phyloP scores from a whole-genome alignment of 1,140 invertebrate genomes.

The Teleogryllus occipitalis region DNA sequence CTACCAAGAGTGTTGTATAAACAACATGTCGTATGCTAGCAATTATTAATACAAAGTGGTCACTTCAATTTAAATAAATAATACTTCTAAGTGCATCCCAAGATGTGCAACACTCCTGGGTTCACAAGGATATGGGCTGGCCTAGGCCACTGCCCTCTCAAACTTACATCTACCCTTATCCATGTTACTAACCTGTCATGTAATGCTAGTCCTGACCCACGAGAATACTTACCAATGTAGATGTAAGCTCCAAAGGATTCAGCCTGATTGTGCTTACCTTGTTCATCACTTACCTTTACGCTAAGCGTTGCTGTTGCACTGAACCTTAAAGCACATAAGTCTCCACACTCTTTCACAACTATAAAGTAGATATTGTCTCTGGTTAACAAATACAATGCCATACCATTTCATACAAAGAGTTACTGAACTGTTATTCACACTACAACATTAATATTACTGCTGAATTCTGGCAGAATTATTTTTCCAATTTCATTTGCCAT shows the following conservation, averaged over 20 bases:
- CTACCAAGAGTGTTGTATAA: no score
- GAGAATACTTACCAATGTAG: not conserved
- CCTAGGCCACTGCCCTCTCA: not conserved
- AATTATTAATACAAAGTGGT: not conserved
- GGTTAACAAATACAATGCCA: no score
- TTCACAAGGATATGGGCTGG: not conserved
- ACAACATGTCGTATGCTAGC: not conserved
- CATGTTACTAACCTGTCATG: not conserved
- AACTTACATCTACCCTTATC: not conserved
- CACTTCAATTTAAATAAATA: not conserved
- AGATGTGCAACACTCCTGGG: not conserved
- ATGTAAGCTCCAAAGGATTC: not conserved
- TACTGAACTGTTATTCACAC: no score
- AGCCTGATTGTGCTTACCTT: not conserved
- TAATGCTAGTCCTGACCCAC: not conserved
- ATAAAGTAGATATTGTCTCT: no score
- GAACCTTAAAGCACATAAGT: no score
- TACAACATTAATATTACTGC: no score
- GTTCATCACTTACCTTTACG: not conserved
- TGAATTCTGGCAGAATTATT: no score
- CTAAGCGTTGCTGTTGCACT: not conserved
- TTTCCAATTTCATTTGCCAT: no score
- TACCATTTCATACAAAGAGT: no score
- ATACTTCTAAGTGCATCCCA: not conserved
- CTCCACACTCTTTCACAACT: no score